These are phyloP conservation scores for Hylaeus anthracinus DNA, from an alignment of 1,140 invertebrate species.

Conservation along the genomic window DNA sequence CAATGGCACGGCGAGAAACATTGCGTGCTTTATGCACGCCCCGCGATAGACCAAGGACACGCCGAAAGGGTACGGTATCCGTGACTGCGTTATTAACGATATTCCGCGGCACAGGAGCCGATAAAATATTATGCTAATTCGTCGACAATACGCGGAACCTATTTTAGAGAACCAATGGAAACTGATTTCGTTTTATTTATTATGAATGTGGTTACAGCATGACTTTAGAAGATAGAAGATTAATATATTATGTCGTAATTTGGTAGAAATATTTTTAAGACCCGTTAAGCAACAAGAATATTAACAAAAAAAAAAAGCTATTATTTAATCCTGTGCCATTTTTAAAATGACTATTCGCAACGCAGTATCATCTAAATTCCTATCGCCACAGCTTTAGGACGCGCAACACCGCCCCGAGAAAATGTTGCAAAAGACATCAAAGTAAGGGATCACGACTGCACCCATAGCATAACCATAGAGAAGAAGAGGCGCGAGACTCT, in stretches of 20 bases:
- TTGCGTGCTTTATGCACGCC: slow-evolving; percentile 39
- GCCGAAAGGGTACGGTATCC: slow-evolving; percentile 58
- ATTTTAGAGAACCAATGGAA: slow-evolving; percentile 30
- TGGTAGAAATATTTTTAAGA: no score
- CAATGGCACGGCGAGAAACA: slow-evolving; percentile 17
- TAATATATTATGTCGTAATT: no score
- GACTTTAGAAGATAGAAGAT: no score
- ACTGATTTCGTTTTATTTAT: no score
- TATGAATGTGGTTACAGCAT: no score
- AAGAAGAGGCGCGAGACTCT: slow-evolving; percentile 42
- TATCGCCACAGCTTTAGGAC: neutral
- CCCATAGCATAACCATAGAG: slow-evolving; percentile 44
- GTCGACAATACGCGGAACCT: slow-evolving; percentile 34
- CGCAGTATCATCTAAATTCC: no score
- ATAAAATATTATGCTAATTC: slow-evolving; percentile 67
- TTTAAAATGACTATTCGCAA: no score
- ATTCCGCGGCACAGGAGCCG: slow-evolving; percentile 50
- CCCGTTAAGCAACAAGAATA: no score
- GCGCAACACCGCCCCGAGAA: slow-evolving; percentile 41
- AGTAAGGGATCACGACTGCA: slow-evolving; percentile 21
- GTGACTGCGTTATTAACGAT: slow-evolving; percentile 67
- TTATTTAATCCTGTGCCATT: no score
- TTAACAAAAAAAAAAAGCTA: no score
- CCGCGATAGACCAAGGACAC: slow-evolving; percentile 53
- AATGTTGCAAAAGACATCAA: slow-evolving; percentile 31